Conservation (phyloP, 2,797 vertebrate species). For the Eulemur coronatus region DNA sequence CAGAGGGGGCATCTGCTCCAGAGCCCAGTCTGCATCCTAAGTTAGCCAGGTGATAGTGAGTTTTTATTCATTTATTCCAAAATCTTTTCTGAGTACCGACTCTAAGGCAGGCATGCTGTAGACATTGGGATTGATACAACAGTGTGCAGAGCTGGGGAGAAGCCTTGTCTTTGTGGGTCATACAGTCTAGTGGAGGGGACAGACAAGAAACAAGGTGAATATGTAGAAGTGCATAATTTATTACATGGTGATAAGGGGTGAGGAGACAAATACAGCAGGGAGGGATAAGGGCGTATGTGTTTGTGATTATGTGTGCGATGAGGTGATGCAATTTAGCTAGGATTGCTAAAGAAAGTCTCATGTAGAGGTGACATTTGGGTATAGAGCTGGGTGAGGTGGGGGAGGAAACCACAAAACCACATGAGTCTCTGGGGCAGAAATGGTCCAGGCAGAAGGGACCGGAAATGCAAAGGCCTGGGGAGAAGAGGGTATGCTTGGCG, state of each 20-base stretch:
- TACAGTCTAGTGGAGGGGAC: background rate
- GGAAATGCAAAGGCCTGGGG: background rate
- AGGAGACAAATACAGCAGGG: background rate
- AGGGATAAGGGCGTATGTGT: background rate
- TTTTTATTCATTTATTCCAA: background rate
- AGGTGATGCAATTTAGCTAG: background rate
- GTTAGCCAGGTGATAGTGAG: background rate
- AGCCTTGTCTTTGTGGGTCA: background rate
- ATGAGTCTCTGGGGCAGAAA: background rate
- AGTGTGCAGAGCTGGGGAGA: background rate
- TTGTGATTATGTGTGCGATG: background rate
- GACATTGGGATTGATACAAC: background rate
- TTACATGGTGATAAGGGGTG: background rate
- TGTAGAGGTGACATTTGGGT: background rate
- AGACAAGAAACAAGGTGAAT: background rate
- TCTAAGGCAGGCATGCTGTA: background rate
- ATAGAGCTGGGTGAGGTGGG: background rate
- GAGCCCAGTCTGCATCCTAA: background rate
- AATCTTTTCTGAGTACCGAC: background rate
- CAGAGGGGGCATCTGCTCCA: background rate
- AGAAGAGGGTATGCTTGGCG: fast-evolving
- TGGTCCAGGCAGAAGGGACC: background rate
- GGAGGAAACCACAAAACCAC: background rate
- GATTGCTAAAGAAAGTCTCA: background rate
- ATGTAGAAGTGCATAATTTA: background rate